Conservation (phyloP, 2,888 invertebrate species). For the Macrophya alboannulata region DNA sequence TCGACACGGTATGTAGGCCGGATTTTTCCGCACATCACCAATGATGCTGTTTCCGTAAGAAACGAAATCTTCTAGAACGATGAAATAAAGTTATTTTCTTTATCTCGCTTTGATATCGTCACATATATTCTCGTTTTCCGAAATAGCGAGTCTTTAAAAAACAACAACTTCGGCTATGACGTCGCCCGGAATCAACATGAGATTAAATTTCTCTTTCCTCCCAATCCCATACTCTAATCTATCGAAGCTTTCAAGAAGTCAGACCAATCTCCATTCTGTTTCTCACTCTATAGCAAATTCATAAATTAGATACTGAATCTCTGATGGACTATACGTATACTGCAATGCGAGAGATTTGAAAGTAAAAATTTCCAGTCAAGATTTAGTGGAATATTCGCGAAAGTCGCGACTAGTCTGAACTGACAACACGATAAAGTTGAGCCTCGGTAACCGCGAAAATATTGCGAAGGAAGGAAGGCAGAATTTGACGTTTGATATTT, state of each 20-base stretch:
- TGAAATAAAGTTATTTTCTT: conserved; percentile 32
- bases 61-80: conserved; percentile 50
- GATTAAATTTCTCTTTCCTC: conserved; percentile 20
- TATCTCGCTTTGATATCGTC: neutral
- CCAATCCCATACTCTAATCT: neutral
- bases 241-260: neutral
- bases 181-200: neutral
- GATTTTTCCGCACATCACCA: conserved; percentile 77
- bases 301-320: neutral
- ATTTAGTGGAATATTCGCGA: neutral
- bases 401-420: conserved; percentile 22
- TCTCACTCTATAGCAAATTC: neutral
- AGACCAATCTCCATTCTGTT: neutral
- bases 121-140: neutral
- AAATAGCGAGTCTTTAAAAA: conserved; percentile 24
- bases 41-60: conserved; percentile 62
- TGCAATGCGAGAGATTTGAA: neutral
- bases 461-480: conserved; percentile 67
- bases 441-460: conserved; percentile 62
- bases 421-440: conserved; percentile 35
- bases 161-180: conserved; percentile 18
- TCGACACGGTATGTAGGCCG: conserved; percentile 71
- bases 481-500: conserved; percentile 76
- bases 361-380: neutral
- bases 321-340: neutral